A percentile compares a stretch with the other conserved stretches of the same genome.
phyloP scores from a whole-genome alignment of 2,888 invertebrate species.

The Pachliopta kotzebuea region DNA sequence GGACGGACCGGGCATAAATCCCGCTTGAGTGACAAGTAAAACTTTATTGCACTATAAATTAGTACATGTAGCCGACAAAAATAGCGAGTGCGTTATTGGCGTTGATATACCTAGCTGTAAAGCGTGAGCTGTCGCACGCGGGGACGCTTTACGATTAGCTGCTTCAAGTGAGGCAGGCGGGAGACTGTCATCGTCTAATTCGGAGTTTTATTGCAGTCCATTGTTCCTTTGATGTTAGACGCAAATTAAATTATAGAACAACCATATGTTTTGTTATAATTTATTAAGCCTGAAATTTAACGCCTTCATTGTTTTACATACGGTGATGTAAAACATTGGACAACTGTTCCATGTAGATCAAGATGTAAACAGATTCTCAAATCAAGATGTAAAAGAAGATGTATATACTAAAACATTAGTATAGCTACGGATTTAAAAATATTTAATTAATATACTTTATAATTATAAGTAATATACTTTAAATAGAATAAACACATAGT shows the following conservation, averaged over 20 bases:
- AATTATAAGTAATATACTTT: too few species aligned
- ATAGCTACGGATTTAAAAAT: too few species aligned
- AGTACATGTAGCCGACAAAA: slow-evolving; percentile 65
- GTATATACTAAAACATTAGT: too few species aligned
- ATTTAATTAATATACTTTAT: too few species aligned
- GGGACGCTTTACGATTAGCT: slow-evolving; percentile 54
- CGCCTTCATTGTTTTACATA: too few species aligned
- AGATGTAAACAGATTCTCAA: too few species aligned
- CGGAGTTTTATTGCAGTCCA: slow-evolving; percentile 24
- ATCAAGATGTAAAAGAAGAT: too few species aligned
- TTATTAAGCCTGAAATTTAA: too few species aligned
- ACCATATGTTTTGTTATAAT: too few species aligned
- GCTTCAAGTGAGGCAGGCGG: slow-evolving; percentile 36
- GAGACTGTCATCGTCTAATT: slow-evolving; percentile 31
- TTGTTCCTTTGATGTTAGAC: slow-evolving; percentile 16
- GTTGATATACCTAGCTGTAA: slow-evolving; percentile 64
- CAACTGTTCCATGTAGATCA: too few species aligned
- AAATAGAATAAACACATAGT: too few species aligned
- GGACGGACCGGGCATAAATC: slow-evolving; percentile 72
- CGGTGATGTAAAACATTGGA: too few species aligned
- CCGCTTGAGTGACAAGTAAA: slow-evolving; percentile 75
- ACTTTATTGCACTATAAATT: slow-evolving; percentile 77
- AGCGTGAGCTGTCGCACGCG: slow-evolving; percentile 69
- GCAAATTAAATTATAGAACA: slow-evolving; percentile 20
- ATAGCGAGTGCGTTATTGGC: slow-evolving; percentile 63